A percentile compares a stretch with the other conserved stretches of the same genome.
phyloP scores from a whole-genome alignment of 35 echinoderm and acorn worm species.

The Acanthaster planci region DNA sequence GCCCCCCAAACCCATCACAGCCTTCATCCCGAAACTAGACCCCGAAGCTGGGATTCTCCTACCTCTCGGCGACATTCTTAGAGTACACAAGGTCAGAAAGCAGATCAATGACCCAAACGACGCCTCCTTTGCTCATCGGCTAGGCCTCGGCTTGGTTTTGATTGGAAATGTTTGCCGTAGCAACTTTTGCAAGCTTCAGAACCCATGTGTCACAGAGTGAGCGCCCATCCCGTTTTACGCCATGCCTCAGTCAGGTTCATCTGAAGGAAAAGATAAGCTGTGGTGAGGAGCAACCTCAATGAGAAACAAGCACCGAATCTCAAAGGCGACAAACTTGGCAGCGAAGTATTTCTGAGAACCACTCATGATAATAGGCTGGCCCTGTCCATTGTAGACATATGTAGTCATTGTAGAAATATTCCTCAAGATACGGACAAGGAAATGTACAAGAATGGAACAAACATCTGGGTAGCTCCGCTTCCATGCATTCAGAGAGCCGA shows the following conservation, averaged over 20 bases:
- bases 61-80: conserved; percentile 23
- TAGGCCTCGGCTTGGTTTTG: conserved; percentile 27
- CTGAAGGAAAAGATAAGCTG: conserved; percentile 36
- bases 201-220: conserved; percentile 37
- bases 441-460: conserved; percentile 4
- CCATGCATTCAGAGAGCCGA: conserved; percentile 29
- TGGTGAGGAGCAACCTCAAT: background rate
- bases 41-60: conserved; percentile 20
- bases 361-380: background rate
- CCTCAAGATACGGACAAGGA: too few species aligned
- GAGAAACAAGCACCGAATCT: background rate
- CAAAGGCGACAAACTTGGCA: background rate
- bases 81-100: conserved; percentile 47
- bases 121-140: conserved; percentile 48
- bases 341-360: background rate
- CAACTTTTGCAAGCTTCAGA: background rate
- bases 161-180: conserved; percentile 23
- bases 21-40: background rate
- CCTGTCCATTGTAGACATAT: too few species aligned
- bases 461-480: conserved; percentile 51
- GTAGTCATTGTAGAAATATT: too few species aligned
- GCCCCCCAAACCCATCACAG: background rate
- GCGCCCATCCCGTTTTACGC: background rate
- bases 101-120: conserved; percentile 46
- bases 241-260: conserved; percentile 10